These are phyloP conservation scores for Muscicapa striata DNA, from an alignment of 2,797 vertebrate genomes.

Conservation along the genomic window DNA sequence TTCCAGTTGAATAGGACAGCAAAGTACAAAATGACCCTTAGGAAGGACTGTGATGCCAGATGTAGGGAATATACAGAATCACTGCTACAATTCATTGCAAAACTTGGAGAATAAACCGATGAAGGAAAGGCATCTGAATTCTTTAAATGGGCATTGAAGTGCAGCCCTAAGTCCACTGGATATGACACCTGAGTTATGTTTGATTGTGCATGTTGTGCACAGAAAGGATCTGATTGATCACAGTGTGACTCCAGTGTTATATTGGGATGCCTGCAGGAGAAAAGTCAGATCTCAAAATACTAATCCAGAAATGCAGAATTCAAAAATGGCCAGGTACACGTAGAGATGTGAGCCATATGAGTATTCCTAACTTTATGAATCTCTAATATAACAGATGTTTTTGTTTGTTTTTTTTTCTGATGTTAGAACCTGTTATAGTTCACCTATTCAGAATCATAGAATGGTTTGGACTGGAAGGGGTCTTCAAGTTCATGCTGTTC, in stretches of 20 bases:
- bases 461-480: neutral
- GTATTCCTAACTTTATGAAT: neutral
- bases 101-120: neutral
- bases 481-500: neutral
- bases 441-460: neutral
- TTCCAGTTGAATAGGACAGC: neutral
- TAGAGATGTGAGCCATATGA: neutral
- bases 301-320: neutral
- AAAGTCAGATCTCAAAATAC: neutral
- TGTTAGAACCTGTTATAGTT: neutral
- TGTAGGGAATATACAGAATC: neutral
- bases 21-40: neutral
- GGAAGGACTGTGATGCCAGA: neutral
- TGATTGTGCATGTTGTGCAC: neutral
- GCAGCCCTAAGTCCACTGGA: neutral
- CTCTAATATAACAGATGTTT: neutral
- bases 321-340: neutral
- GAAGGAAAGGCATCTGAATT: neutral
- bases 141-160: neutral
- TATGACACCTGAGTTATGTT: neutral
- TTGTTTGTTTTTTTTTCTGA: neutral
- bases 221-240: neutral
- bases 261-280: neutral
- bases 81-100: neutral
- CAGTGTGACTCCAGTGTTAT: neutral